Base-by-base conservation (phyloP, 2,888 invertebrate species). In the Cosmopolites sordidus region DNA sequence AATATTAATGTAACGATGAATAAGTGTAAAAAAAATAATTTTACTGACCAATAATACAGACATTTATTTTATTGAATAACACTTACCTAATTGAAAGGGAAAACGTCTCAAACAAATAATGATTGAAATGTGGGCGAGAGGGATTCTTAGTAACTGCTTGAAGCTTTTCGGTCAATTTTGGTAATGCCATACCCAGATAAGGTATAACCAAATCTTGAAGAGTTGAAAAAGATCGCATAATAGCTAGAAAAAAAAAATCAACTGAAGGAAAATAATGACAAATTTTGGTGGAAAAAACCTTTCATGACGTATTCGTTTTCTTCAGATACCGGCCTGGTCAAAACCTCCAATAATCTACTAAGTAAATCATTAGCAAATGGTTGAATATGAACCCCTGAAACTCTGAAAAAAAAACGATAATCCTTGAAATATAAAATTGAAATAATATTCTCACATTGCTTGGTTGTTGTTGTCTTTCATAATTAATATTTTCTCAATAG, bases 291-390 rank as follows among this genome's bases (percentile, higher is more conserved):
- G 27, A 6, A 27, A 27, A 27, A 5, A 83, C 88, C 87, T 80
- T 95, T 97, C 95, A 99, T 99, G 5, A 92, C 84, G 70, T 99
- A 98, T 73, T 98, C 97, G 73, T 98, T 98, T 76, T 98, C 96
- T 60, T 86, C 83, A 0, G 91, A 89, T 2, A 86, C 84, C 1
- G 83, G 81, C 59, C 81, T 76, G 5, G 83, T 82, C 48, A 98
- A 77, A 14, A 87, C 83, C 1, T 76, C 76, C 73, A 97, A 92
- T 18, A 98, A 78, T 48, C 86, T 86, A 4, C 79, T 77, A 9
- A 98, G 77, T 43, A 96, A 74, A 47, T 83, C 77, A 18, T 79
- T 78, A 1, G 88, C 82, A 58, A 88, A 75, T 0, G 89, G 85
- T 29, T 79, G 76, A 29, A 95, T 72, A 53, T 83, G 79, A 15